Conservation (phyloP, 1,140 invertebrate species). For the Acyrthosiphon pisum region DNA sequence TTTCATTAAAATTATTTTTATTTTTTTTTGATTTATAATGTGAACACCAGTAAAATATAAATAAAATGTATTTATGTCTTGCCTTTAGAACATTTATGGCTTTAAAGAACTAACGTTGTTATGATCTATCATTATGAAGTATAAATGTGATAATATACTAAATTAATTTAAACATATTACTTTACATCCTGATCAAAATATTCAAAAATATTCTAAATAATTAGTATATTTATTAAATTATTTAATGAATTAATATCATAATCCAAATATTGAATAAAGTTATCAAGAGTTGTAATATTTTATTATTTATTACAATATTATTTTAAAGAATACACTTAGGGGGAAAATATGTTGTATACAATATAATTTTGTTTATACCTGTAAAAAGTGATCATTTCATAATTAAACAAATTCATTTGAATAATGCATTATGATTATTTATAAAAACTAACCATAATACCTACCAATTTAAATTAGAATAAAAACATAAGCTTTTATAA, state of each 20-base stretch:
- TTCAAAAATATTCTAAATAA: neutral
- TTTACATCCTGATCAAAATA: conserved; percentile 20
- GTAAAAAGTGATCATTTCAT: neutral
- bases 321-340: neutral
- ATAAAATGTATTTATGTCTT: conserved; percentile 28
- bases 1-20: conserved; percentile 16
- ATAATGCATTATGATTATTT: neutral
- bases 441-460: neutral
- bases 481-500: neutral
- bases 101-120: neutral
- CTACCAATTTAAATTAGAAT: neutral
- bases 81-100: conserved; percentile 29
- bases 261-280: neutral
- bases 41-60: conserved; percentile 14
- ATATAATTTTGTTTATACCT: neutral
- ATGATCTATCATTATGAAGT: neutral
- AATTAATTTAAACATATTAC: conserved; percentile 15
- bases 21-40: conserved; percentile 48
- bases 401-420: neutral
- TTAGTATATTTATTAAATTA: conserved; percentile 19
- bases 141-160: conserved; percentile 40
- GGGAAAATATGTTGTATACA: neutral
- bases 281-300: conserved; percentile 4
- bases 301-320: neutral
- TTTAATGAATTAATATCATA: conserved; percentile 8